Percentiles rank a stretch among this genome's conserved stretches.
Conservation (phyloP, 2,113 vertebrate species). For the Panurus biarmicus region DNA sequence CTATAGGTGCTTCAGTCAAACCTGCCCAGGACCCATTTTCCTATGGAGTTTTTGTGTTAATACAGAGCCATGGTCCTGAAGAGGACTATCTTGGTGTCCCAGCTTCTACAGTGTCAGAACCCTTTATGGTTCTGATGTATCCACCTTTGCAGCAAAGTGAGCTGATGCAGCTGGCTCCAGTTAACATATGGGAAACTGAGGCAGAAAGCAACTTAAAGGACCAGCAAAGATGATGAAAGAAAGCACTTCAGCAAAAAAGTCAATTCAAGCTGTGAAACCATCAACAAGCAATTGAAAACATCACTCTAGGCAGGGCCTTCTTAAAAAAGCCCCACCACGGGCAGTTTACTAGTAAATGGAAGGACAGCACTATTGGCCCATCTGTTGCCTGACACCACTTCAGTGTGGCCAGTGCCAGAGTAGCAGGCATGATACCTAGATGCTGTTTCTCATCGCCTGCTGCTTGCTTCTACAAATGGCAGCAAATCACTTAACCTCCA, state of each 20-base stretch:
- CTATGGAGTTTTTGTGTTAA: neutral
- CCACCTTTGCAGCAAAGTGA: neutral
- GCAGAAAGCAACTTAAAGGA: neutral
- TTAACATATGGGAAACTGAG: neutral
- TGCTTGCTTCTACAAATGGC: neutral
- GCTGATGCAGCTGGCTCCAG: neutral
- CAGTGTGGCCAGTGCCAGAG: neutral
- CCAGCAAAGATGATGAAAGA: neutral
- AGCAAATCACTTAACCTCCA: neutral
- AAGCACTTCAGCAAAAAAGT: neutral
- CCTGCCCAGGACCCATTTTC: neutral
- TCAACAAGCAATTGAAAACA: neutral
- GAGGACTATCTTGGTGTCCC: neutral
- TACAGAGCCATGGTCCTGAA: neutral
- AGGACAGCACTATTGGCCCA: neutral
- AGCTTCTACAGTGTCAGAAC: neutral
- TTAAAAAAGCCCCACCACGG: accelerated
- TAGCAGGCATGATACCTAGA: neutral
- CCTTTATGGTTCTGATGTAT: neutral
- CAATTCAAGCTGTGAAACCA: neutral
- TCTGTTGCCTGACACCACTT: neutral
- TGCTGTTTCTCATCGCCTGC: neutral
- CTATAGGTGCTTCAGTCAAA: neutral
- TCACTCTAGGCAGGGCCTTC: neutral
- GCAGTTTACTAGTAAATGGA: neutral